These are phyloP conservation scores for Cochlearius cochlearius DNA, from an alignment of 2,113 vertebrate genomes.

Conservation along the genomic window DNA sequence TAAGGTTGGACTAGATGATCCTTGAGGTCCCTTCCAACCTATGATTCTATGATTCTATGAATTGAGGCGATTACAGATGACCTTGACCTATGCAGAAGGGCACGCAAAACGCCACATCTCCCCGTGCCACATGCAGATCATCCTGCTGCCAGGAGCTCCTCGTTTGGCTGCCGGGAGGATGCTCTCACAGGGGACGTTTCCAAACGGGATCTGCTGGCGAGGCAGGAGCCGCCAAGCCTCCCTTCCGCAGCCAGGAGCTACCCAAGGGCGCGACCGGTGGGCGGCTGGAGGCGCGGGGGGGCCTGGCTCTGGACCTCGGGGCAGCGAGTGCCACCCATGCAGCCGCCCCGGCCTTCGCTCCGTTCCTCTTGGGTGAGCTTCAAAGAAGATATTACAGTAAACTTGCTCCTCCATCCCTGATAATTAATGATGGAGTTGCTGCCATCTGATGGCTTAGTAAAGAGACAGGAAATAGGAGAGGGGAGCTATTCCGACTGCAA, in stretches of 20 bases:
- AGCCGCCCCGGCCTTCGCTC: neutral
- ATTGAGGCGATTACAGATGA: constrained; percentile 10
- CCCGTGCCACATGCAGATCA: neutral
- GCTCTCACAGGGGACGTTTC: neutral
- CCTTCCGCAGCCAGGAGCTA: neutral
- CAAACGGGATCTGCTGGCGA: neutral
- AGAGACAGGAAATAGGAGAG: neutral
- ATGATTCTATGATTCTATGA: neutral
- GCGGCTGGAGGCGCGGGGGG: neutral
- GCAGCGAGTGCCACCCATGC: neutral
- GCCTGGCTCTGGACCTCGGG: neutral
- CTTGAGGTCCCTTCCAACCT: no score
- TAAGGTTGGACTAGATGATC: neutral
- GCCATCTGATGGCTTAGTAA: neutral
- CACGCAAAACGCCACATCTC: neutral
- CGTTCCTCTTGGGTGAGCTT: neutral
- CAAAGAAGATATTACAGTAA: neutral
- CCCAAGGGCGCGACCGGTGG: rapidly evolving
- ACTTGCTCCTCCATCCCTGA: neutral
- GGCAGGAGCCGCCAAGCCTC: neutral
- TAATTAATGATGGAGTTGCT: neutral
- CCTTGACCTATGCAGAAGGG: neutral
- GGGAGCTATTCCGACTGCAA: neutral
- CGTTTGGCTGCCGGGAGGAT: neutral
- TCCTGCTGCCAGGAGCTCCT: neutral